These are phyloP conservation scores for Drosophila orosa DNA, from an alignment of 1,140 invertebrate genomes.

Conservation along the genomic window DNA sequence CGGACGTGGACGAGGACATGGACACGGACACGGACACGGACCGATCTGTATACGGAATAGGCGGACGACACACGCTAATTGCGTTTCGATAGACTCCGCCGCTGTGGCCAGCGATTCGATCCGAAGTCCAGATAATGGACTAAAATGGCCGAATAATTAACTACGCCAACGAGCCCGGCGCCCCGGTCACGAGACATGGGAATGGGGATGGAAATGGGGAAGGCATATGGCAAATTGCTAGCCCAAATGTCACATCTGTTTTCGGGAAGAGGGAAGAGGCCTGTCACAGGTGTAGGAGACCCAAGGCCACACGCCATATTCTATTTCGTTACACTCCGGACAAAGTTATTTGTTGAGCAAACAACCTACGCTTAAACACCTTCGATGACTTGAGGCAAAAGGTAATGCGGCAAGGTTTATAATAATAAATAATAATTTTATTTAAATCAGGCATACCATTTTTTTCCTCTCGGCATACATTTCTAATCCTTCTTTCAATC, in stretches of 20 bases:
- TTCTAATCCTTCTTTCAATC: too few relatives aligned
- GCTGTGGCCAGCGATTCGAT: conserved; percentile 38
- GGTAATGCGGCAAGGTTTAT: neutral
- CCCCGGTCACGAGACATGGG: conserved; percentile 13
- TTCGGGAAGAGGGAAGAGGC: conserved; percentile 6
- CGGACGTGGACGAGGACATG: conserved; percentile 7
- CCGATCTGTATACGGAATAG: conserved; percentile 23
- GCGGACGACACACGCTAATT: conserved; percentile 64
- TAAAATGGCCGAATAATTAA: conserved; percentile 79
- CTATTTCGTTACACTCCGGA: conserved; percentile 32
- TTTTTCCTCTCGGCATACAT: too few relatives aligned
- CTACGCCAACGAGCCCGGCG: conserved; percentile 37
- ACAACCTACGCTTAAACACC: neutral
- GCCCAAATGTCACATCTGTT: conserved; percentile 43
- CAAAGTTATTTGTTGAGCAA: conserved; percentile 11
- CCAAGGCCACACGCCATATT: conserved; percentile 23
- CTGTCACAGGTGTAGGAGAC: conserved; percentile 19
- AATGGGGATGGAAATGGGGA: neutral
- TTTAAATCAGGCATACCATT: neutral
- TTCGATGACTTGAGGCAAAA: too few relatives aligned
- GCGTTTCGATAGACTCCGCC: conserved; percentile 73
- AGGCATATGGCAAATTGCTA: conserved; percentile 6
- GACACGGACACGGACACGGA: neutral
- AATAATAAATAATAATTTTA: neutral
- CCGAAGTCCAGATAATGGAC: conserved; percentile 68